Conservation (phyloP, 2,888 invertebrate species). For the Cryptus viduatorius region DNA sequence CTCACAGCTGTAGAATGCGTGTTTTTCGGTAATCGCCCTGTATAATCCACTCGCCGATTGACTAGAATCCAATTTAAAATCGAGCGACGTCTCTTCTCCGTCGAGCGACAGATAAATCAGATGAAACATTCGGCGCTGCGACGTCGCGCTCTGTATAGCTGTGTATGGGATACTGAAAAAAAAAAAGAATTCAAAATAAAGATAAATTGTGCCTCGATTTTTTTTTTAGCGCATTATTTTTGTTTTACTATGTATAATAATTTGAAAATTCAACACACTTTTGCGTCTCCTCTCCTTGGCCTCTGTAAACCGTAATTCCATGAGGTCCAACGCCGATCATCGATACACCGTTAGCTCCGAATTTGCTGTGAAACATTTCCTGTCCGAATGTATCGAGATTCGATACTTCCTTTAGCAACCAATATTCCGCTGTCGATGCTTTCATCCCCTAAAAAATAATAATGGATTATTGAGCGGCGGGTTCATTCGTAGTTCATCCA, state of each 20-base stretch:
- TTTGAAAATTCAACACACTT: no score
- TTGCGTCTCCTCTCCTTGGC: slow-evolving; percentile 89
- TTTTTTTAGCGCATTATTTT: not conserved
- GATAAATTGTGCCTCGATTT: not conserved
- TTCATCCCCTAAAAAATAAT: slow-evolving; percentile 87
- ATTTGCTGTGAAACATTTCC: slow-evolving; percentile 92
- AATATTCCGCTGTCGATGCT: slow-evolving; percentile 93
- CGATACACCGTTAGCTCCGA: slow-evolving; percentile 86
- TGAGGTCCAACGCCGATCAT: slow-evolving; percentile 93
- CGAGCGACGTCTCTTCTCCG: slow-evolving; percentile 89
- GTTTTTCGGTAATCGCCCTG: slow-evolving; percentile 95
- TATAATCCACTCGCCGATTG: slow-evolving; percentile 93
- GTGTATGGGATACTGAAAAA: slow-evolving; percentile 91
- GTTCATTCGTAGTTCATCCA: not conserved
- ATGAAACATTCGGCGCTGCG: slow-evolving; percentile 91
- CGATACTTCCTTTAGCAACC: slow-evolving; percentile 92
- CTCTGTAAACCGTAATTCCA: slow-evolving; percentile 91
- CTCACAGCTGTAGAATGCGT: slow-evolving; percentile 97
- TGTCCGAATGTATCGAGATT: slow-evolving; percentile 93
- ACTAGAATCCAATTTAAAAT: slow-evolving; percentile 93
- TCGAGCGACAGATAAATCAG: slow-evolving; percentile 90
- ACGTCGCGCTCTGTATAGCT: slow-evolving; percentile 92
- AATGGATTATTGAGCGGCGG: slow-evolving; percentile 27
- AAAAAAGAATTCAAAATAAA: not conserved
- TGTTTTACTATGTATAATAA: no score